A percentile compares a stretch with the other conserved stretches of the same genome.
Evolutionary conservation across 2,113 vertebrate genomes (phyloP).

Genomic region (Mionectes macconnelli): DNA sequence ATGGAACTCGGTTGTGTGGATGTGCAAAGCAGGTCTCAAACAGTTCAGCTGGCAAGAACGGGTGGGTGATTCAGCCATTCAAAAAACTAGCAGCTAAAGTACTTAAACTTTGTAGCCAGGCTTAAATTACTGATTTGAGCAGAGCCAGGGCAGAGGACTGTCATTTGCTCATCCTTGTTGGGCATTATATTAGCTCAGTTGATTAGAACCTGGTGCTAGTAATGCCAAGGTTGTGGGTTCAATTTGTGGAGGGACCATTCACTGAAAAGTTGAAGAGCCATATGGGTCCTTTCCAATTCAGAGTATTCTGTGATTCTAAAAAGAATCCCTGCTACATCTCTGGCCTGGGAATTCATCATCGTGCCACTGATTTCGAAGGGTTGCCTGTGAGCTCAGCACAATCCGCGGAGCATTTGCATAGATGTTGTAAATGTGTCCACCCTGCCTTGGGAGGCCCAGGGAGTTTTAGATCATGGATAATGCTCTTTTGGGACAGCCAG

Average conservation of each 20-base stretch:
- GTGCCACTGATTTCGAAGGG: not conserved
- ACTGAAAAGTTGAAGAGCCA: not conserved
- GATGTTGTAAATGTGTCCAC: not conserved
- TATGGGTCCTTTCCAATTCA: not conserved
- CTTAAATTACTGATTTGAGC: not conserved
- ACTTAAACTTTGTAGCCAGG: not conserved
- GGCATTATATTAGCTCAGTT: not conserved
- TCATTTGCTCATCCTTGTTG: not conserved
- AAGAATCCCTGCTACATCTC: not conserved
- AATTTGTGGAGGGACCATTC: not conserved
- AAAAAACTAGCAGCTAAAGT: not conserved
- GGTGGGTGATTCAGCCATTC: not conserved
- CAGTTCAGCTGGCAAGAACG: not conserved
- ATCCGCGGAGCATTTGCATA: accelerated
- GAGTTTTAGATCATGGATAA: not conserved
- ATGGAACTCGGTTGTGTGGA: not conserved
- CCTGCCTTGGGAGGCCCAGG: not conserved
- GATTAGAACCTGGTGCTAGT: not conserved
- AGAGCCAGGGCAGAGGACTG: not conserved
- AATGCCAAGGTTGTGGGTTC: not conserved
- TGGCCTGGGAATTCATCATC: not conserved
- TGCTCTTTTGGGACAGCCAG: not conserved
- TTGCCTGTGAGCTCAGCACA: not conserved
- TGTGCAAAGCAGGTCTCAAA: not conserved
- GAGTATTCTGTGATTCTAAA: not conserved